Base-by-base conservation (phyloP, 23 tunicate genomes). In the Clavelina lepadiformis region DNA sequence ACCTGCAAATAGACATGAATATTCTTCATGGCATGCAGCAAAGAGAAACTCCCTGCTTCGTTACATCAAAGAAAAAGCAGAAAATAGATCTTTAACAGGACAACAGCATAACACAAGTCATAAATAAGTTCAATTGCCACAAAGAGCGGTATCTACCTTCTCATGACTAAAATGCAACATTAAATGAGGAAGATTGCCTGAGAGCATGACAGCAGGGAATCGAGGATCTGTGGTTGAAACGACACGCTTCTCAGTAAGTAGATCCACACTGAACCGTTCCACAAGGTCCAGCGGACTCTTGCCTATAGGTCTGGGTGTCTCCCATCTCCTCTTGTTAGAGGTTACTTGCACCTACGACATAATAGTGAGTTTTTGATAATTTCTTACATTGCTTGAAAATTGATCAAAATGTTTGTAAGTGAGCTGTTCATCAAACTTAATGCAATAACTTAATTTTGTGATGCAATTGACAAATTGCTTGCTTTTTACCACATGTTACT, bases 211-310 rank as follows among this genome's bases (percentile, higher is more conserved):
- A 6, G 88, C 79, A 1, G 97, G 97, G 38, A 69, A 89, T 15
- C 29, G 38, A 1, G 97, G 97, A 38, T 89, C 97, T 23, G 31
- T 29, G 2, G 97, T 89, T 20, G 59, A 67, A 25, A 89, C 83
- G 28, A 75, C 47, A 20, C 97, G 63, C 31, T 78, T 35, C 47
- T 89, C 89, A 26, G 75, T 58, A 3, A 53, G 20, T 1, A 89
- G 51, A 23, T 89, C 89, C 5, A 89, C 89, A 34, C 78, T 73
- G 80, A 89, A 89, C 7, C 68, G 75, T 18, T 89, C 83, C 27
- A 89, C 62, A 11, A 89, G 65, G 58, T 89, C 80, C 56, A 60
- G 53, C 15, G 74, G 65, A 20, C 71, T 56, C 47, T 57, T 61
- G 27, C 78, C 89, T 19, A 68, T 70, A 29, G 31, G n/a, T 33